Base-by-base conservation (phyloP, 1,140 invertebrate genomes). In the Euwallacea fornicatus region DNA sequence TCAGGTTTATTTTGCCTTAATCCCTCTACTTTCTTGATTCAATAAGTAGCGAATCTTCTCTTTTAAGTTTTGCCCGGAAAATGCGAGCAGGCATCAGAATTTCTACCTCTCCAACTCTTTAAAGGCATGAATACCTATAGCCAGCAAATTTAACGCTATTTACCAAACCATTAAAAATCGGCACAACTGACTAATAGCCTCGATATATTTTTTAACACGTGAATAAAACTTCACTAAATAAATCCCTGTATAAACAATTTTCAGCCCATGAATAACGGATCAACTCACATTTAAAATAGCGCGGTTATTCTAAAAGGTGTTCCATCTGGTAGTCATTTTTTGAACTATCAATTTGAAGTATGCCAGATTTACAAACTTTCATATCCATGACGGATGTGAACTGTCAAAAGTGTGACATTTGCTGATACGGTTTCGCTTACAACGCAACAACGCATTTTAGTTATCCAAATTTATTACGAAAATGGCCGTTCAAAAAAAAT, bases 181-280 rank as follows among this genome's bases (percentile, higher is more conserved):
- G 10, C 9, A n/a, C n/a, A 69, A 64, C 59, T 64, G 44, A 69
- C 50, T 55, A 47, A 13, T 42, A n/a, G 54, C n/a, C 10, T 15
- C 16, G 54, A 13, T 9, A 11, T 9, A 13, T 56, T 16, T 56
- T 50, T 50, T 50, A 50, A 50, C 46, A 13, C 46, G 13, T 50
- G 9, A 50, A 50, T 50, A 50, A 50, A 50, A 50, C 46, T 50
- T 50, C 46, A 10, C 46, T 13, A 50, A 50, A 50, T 50, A 50
- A 50, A 10, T 10, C 46, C 13, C 46, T 50, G 13, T 11, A 53
- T 42, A 58, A 70, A 70, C 55, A 59, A 53, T 53, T 16, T 66
- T 11, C 55, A 66, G 60, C 55, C 46, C 33, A 59, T 74, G 13
- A 50, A 50, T 50, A 50, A 53, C 16, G 7, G 58, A 58, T 11